Conservation (phyloP, 2,797 vertebrate genomes). For the Sitta carolinensis region DNA sequence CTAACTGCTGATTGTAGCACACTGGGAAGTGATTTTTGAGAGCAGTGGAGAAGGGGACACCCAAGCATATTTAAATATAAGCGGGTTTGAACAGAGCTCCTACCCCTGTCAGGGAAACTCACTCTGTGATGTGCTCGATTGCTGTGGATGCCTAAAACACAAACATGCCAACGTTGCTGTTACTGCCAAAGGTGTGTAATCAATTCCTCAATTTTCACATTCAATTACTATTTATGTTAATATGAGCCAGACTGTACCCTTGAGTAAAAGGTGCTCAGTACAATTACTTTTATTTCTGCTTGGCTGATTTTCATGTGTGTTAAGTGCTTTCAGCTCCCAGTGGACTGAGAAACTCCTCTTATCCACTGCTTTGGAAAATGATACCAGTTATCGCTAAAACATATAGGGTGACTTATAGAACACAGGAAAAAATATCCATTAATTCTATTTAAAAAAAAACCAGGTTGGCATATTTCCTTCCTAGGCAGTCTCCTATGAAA, state of each 20-base stretch:
- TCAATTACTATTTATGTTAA: conserved; percentile 20
- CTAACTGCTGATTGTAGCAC: background rate
- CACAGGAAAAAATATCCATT: background rate
- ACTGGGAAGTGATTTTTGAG: background rate
- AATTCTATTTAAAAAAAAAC: background rate
- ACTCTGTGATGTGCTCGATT: rapidly evolving
- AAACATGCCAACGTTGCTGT: background rate
- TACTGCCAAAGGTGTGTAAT: background rate
- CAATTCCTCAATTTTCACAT: background rate
- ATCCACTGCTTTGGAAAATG: background rate
- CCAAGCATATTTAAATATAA: background rate
- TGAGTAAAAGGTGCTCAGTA: conserved; percentile 35
- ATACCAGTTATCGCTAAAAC: background rate
- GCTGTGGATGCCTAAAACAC: background rate
- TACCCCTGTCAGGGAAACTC: background rate
- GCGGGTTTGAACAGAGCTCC: background rate
- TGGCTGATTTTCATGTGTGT: conserved; percentile 8
- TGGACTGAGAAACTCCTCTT: background rate
- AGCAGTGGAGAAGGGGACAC: background rate
- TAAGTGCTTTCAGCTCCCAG: background rate
- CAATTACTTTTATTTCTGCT: conserved; percentile 35
- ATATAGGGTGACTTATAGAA: background rate
- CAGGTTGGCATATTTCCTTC: background rate
- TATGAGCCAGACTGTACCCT: background rate
- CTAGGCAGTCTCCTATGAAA: background rate